Evolutionary conservation across 2,888 invertebrate genomes (phyloP).

Genomic region (Pecten maximus): DNA sequence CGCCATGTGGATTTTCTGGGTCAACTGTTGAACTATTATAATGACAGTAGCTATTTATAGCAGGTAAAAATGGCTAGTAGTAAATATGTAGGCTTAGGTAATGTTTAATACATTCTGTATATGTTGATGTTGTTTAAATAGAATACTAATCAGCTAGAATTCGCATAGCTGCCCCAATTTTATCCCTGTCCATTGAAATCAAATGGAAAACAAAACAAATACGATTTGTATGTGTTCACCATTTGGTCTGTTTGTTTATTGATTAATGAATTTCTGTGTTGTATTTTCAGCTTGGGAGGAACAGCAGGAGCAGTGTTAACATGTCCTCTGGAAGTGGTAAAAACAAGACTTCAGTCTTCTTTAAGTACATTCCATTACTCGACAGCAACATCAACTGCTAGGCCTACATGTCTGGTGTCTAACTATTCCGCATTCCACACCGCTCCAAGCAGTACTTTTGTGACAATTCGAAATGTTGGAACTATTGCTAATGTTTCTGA

Average conservation of each 20-base stretch:
- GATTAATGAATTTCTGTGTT: constrained; percentile 18
- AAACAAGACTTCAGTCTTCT: constrained; percentile 97
- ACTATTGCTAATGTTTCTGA: constrained; percentile 51
- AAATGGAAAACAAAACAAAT: too few relatives aligned
- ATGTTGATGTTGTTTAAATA: too few relatives aligned
- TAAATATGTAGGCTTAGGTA: too few relatives aligned
- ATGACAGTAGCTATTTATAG: too few relatives aligned
- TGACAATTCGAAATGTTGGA: constrained; percentile 39
- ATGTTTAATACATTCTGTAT: too few relatives aligned
- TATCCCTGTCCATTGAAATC: too few relatives aligned
- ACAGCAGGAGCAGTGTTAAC: constrained; percentile 98
- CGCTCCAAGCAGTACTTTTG: background rate
- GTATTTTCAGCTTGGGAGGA: constrained; percentile 91
- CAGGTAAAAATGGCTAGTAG: too few relatives aligned
- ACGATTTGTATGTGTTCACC: too few relatives aligned
- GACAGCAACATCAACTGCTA: constrained; percentile 53
- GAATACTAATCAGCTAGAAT: too few relatives aligned
- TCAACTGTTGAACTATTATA: background rate
- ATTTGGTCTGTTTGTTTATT: too few relatives aligned
- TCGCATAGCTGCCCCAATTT: too few relatives aligned
- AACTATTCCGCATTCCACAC: constrained; percentile 43
- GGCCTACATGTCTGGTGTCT: constrained; percentile 47
- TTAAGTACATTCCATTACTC: constrained; percentile 84
- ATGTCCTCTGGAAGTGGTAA: constrained; percentile 98
- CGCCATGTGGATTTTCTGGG: background rate